Evolutionary conservation across 2,797 vertebrate species (phyloP), one percentile per base, ranked within the genome.

Genomic region (Gobionotothen gibberifrons): DNA sequence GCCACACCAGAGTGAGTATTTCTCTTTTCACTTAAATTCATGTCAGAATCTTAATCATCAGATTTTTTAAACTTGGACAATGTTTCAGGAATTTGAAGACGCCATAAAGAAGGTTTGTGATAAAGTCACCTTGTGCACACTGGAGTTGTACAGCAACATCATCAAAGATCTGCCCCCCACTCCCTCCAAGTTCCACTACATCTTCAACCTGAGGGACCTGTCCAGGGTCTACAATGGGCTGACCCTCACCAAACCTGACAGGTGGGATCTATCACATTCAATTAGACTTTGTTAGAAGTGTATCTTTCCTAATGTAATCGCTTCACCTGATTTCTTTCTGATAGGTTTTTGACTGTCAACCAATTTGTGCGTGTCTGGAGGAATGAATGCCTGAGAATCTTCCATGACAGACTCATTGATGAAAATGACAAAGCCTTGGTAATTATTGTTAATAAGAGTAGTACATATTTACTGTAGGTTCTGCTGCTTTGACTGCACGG

Each of bases 141-240:
- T 99, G 88, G 87, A 94, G 13, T 95, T 99, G 39, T 98, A 98
- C 87, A 96, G 94, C 82, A 87, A 22, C 76, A 95, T 98, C 13
- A 87, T 97, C 69, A 94, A 87, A 85, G 97, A 98, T 29, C 87
- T 99, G 43, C 97, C 96, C 0, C 96, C 97, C 12, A 99, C 97
- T 40, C 98, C 98, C 3, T 99, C 98, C 7, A 99, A 98, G 88
- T 99, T 99, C 83, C 98, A 99, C 85, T 99, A 99, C 82, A 98
- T 98, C 92, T 99, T 99, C 80, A 99, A 99, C 87, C 92, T 99
- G 55, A 93, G 98, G 8, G 98, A 99, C 76, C 93, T 99, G 66
- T 99, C 98, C 1, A 93, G 97, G 74, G 83, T 99, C 54, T 99
- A 95, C 90, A 95, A 95, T 0, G 98, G 98, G 58, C 93, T 99